Percentiles rank a stretch among this genome's conserved stretches.
phyloP scores from a whole-genome alignment of 1,140 invertebrate species.

The Eurytemora carolleeae region DNA sequence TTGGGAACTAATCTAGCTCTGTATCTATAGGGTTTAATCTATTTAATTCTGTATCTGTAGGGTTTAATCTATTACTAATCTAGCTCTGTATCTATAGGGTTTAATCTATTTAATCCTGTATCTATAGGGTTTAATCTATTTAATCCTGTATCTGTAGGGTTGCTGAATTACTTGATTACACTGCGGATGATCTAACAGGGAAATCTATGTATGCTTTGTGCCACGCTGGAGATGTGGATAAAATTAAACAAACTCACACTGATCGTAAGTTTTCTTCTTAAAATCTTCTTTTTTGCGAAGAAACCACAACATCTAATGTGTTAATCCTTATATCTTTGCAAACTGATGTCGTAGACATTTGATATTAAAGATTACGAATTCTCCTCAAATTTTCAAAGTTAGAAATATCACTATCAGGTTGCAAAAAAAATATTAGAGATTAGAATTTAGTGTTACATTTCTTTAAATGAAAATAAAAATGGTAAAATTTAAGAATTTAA shows the following conservation, averaged over 20 bases:
- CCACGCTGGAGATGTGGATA: constrained; percentile 81
- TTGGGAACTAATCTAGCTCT: not conserved
- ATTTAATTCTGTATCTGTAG: constrained; percentile 1
- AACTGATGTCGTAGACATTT: too few species aligned
- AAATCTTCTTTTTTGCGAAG: too few species aligned
- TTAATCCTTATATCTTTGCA: too few species aligned
- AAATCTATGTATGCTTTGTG: constrained; percentile 81
- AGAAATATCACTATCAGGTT: too few species aligned
- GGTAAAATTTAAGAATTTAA: too few species aligned
- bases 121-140: not conserved
- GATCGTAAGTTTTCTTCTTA: constrained; percentile 18
- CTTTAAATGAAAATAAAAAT: too few species aligned
- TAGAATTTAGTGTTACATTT: too few species aligned
- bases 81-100: not conserved
- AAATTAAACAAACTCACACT: constrained; percentile 66
- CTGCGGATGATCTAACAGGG: constrained; percentile 74
- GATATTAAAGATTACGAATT: too few species aligned
- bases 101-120: not conserved
- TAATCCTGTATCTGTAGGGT: constrained; percentile 40
- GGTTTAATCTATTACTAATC: not conserved
- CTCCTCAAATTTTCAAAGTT: too few species aligned
- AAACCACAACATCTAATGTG: too few species aligned
- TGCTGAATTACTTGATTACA: constrained; percentile 74
- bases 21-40: not conserved
- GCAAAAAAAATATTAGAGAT: too few species aligned